Base-by-base conservation (phyloP, 2,888 invertebrate genomes). In the Ceraclea dissimilis region DNA sequence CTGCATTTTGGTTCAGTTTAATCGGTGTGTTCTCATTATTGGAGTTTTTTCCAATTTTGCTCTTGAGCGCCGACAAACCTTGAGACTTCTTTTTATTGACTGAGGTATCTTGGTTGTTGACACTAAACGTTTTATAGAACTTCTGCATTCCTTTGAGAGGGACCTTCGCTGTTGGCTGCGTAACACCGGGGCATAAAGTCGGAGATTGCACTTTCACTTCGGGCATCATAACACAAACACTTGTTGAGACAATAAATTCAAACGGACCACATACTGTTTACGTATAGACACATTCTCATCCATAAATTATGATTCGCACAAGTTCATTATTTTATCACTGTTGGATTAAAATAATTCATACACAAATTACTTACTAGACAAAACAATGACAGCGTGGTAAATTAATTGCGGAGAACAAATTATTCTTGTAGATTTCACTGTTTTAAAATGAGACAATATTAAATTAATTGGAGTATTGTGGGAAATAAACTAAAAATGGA, bases 91-190 rank as follows among this genome's bases (percentile, higher is more conserved):
- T 51, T 26, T 17, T 47, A 50, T 19, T 22, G 34, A 50, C 44
- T 47, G 39, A 11, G 13, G 19, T 33, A 13, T 52, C 51, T 10
- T 50, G 49, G 16, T 20, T 47, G 61, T 69, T 71, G 64, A 75
- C 72, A 70, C 76, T 75, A 68, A 76, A 76, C 56, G 76, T 76
- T 72, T 76, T 75, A 72, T 77, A 77, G 68, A 78, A 75, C 65
- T 74, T 76, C 69, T 77, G 78, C 66, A 75, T 69, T 39, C 61
- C 61, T 55, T 59, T 53, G 47, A 55, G 50, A 34, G 33, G 22
- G 13, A 22, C 19, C 18, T 47, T 55, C 10, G 22, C 16, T 8
- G 5, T 5, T 39, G 39, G 13, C 39, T 39, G 39, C 16, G 39
- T 4, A 39, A 39, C 39, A 39, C 47, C 33, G n/a, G 54, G 26